phyloP scores from a whole-genome alignment of 2,888 invertebrate species.

The Agonum fuliginosum region DNA sequence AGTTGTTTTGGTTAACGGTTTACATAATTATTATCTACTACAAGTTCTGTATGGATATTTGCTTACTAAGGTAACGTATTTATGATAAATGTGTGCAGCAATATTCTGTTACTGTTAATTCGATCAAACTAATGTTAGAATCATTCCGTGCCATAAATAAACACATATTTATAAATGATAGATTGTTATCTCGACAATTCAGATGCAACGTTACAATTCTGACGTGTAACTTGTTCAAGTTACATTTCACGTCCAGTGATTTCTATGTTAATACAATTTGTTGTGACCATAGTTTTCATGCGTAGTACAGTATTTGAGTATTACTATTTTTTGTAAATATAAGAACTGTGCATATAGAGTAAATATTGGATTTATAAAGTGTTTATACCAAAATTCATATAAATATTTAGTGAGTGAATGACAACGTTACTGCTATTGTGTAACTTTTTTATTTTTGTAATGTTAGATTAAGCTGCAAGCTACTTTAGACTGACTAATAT shows the following conservation, averaged over 20 bases:
- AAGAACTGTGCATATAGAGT: constrained; percentile 73
- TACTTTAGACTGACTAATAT: constrained; percentile 8
- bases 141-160: constrained; percentile 58
- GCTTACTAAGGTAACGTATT: constrained; percentile 53
- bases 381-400: constrained; percentile 70
- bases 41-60: constrained; percentile 48
- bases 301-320: constrained; percentile 54
- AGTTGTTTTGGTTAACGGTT: constrained; percentile 32
- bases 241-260: constrained; percentile 72
- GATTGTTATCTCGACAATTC: constrained; percentile 61
- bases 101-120: constrained; percentile 37
- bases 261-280: constrained; percentile 69
- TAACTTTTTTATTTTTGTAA: constrained; percentile 56
- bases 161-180: constrained; percentile 51
- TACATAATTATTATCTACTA: constrained; percentile 30
- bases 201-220: constrained; percentile 63
- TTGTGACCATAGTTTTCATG: constrained; percentile 62
- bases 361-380: constrained; percentile 72
- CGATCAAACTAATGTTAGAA: constrained; percentile 50
- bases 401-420: constrained; percentile 67
- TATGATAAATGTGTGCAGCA: constrained; percentile 54
- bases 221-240: constrained; percentile 69
- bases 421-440: constrained; percentile 47
- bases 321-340: constrained; percentile 71
- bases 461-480: constrained; percentile 41